Percentiles rank a stretch among this genome's conserved stretches.
phyloP scores from a whole-genome alignment of 2,888 invertebrate genomes.

The Ypsolopha scabrella region DNA sequence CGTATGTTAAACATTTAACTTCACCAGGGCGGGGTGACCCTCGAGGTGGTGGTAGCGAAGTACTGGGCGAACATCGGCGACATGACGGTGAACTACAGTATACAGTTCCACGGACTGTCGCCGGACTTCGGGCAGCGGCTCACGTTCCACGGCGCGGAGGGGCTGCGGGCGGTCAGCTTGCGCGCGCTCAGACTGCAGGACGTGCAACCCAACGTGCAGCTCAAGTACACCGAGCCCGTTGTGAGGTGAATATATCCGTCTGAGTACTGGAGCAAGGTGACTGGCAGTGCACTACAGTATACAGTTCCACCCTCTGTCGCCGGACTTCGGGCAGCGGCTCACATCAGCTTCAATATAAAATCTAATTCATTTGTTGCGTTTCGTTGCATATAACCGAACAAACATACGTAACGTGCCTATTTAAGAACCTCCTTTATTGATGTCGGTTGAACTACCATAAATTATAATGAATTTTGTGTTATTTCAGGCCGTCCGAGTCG shows the following conservation, averaged over 20 bases:
- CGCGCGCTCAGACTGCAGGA: conserved; percentile 82
- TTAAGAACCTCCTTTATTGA: too few species aligned
- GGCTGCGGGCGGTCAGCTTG: conserved; percentile 82
- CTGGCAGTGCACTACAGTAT: conserved; percentile 79
- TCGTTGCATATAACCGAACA: too few species aligned
- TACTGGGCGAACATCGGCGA: conserved; percentile 95
- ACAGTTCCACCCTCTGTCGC: conserved; percentile 84
- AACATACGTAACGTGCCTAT: too few species aligned
- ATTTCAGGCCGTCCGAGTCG: conserved; percentile 80
- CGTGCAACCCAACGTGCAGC: conserved; percentile 77
- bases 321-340: conserved; percentile 71
- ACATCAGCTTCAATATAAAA: too few species aligned
- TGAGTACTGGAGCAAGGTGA: too few species aligned
- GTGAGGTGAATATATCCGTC: conserved; percentile 64
- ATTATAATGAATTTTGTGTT: conserved; percentile 7
- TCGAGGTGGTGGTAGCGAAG: conserved; percentile 93
- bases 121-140: conserved; percentile 73
- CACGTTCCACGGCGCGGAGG: conserved; percentile 80
- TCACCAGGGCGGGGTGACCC: conserved; percentile 75
- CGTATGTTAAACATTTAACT: background rate
- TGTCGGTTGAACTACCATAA: too few species aligned
- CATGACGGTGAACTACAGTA: conserved; percentile 76
- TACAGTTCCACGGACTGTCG: conserved; percentile 87
- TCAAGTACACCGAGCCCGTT: conserved; percentile 82
- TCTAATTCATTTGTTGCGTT: too few species aligned